Evolutionary conservation across 2,797 vertebrate species (phyloP).

Genomic region (Acomys russatus): DNA sequence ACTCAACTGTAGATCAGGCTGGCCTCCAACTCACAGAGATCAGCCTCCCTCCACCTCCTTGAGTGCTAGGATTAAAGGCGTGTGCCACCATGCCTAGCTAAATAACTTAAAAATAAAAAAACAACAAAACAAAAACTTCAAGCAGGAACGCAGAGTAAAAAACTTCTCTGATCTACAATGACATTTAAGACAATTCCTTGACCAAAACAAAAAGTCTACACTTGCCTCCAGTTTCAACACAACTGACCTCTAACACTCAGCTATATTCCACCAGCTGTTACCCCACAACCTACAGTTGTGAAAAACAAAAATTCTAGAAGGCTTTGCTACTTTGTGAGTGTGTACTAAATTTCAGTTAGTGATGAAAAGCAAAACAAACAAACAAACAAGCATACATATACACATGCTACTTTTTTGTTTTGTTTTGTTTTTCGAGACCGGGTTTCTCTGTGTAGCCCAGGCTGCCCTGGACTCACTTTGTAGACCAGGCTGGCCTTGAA

Average conservation of each 20-base stretch:
- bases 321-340: background rate
- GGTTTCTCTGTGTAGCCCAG: too few species aligned
- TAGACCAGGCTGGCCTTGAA: too few species aligned
- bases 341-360: background rate
- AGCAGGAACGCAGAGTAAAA: slow-evolving; percentile 24
- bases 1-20: too few species aligned
- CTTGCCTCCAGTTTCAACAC: background rate
- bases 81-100: too few species aligned
- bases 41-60: too few species aligned
- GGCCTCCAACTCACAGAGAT: too few species aligned
- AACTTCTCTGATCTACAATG: background rate
- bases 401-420: background rate
- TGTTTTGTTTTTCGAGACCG: too few species aligned
- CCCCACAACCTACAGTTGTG: background rate
- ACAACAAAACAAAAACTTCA: slow-evolving; percentile 27
- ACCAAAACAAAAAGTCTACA: slow-evolving; percentile 32
- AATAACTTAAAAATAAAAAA: background rate
- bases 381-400: background rate
- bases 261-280: background rate
- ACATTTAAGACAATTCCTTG: slow-evolving; percentile 51
- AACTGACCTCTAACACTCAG: background rate
- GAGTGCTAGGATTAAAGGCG: too few species aligned
- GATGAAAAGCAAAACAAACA: background rate
- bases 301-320: background rate
- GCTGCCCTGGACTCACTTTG: too few species aligned